Evolutionary conservation across 37 sponge, comb jelly and placozoan genomes (phyloP).

Genomic region (Chondrilla cf. caribensis): DNA sequence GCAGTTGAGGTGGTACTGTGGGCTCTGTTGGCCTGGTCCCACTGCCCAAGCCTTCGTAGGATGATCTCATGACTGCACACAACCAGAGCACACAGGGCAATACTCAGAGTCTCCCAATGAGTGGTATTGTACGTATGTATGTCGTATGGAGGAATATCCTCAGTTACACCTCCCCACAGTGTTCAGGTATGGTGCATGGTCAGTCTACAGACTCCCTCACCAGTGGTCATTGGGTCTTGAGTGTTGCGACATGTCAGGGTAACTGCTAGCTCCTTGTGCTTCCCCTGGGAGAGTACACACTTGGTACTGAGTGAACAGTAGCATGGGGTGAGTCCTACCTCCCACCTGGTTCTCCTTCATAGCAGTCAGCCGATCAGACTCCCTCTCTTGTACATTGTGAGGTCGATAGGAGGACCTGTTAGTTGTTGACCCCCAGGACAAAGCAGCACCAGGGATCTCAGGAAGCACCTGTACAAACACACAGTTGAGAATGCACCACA

Average conservation of each 20-base stretch:
- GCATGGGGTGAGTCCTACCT: no score
- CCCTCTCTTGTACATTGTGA: conserved; percentile 23
- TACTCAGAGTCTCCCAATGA: no score
- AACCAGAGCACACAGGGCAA: no score
- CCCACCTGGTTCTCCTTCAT: conserved; percentile 35
- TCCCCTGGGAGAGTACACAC: conserved; percentile 1
- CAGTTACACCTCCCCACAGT: no score
- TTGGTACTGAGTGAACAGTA: no score
- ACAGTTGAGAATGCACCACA: neutral
- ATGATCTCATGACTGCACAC: conserved; percentile 43
- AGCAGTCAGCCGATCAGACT: neutral
- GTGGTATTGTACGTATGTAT: no score
- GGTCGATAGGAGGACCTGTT: conserved; percentile 10
- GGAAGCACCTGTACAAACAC: conserved; percentile 10
- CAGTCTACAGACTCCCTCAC: no score
- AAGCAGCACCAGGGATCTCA: neutral
- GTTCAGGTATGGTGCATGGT: no score
- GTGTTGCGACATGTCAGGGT: conserved; percentile 16
- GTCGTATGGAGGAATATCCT: no score
- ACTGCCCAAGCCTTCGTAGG: conserved; percentile 32
- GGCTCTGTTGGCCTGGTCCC: conserved; percentile 6
- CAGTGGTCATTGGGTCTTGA: neutral
- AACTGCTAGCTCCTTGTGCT: conserved; percentile 28
- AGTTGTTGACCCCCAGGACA: conserved; percentile 23
- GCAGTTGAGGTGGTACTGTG: conserved; percentile 1